Base-by-base conservation (phyloP, 2,113 vertebrate genomes). In the Rhegmatorhina hoffmannsi region DNA sequence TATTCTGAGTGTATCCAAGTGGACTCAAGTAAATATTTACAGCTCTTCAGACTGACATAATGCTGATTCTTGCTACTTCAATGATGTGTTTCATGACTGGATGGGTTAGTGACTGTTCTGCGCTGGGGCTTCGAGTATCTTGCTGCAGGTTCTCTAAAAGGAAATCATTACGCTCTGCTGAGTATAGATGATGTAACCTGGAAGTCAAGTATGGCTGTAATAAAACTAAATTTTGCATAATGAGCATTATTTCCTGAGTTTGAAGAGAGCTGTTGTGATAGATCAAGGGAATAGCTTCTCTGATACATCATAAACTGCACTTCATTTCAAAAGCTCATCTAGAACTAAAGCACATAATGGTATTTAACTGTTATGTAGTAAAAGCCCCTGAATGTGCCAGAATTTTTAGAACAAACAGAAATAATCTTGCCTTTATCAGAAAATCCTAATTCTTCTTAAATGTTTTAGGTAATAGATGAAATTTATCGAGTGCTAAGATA, bases 401-500 rank as follows among this genome's bases (percentile, higher is more conserved):
- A 13, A 40, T 59, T 94, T 94, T 50, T 86, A 70, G 34, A 94
- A 92, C 69, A 40, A 75, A 89, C 49, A 93, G 86, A 95, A 90
- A 87, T 97, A 74, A 91, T 87, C 53, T 64, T 96, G 88, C 79
- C 72, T 92, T 93, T 95, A 76, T 67, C 62, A 78, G 92, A 90
- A 95, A 93, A 83, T 81, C 83, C 94, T 94, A 96, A 94, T 91
- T 91, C 31, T 96, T 95, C 70, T 96, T 91, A 75, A 76, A 97
- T 96, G 53, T 97, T 93, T 95, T 96, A 99, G 99, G 99, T 99
- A 90, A 99, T 99, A 72, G 99, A 99, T 98, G 99, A 99, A 97
- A 99, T 99, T 94, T 99, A 99, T 97, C 98, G 99, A 60, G 99
- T 99, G 60, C 97, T 99, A 94, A 98, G 99, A 75, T 99, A 99